A percentile compares a stretch with the other conserved stretches of the same genome.
Evolutionary conservation across 2,888 invertebrate genomes (phyloP).

Genomic region (Xiphydria camelus): DNA sequence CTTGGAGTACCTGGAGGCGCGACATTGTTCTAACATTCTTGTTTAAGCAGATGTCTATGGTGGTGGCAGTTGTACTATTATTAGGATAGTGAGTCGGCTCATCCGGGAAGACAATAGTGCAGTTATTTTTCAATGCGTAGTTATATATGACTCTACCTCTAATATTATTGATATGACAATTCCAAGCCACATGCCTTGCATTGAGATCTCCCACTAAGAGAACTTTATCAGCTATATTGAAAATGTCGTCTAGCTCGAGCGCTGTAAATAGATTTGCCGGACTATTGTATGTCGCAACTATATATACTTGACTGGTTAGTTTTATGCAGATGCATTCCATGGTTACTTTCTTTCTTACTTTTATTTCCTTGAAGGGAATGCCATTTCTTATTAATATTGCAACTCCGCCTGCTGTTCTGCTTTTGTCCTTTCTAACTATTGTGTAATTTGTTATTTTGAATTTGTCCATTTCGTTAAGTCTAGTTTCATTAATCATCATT

Average conservation of each 20-base stretch:
- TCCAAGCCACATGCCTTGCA: slow-evolving; percentile 28
- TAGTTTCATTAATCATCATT: no score
- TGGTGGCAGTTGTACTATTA: slow-evolving; percentile 16
- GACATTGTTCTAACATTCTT: slow-evolving; percentile 18
- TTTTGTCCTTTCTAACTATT: no score
- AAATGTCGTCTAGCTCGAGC: slow-evolving; percentile 20
- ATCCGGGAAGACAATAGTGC: slow-evolving; percentile 21
- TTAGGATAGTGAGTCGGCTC: slow-evolving; percentile 28
- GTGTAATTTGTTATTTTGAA: no score
- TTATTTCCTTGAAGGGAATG: no score
- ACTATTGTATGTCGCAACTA: slow-evolving; percentile 23
- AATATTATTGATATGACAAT: slow-evolving; percentile 24
- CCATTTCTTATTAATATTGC: no score
- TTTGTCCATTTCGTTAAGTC: no score
- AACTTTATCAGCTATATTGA: slow-evolving; percentile 19
- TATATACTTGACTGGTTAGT: slow-evolving; percentile 15
- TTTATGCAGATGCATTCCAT: slow-evolving; percentile 20
- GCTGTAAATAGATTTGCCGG: slow-evolving; percentile 18
- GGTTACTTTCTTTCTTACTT: no score
- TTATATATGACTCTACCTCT: slow-evolving; percentile 23
- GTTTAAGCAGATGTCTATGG: slow-evolving; percentile 19
- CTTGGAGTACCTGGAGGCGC: slow-evolving; percentile 7
- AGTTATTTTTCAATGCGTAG: slow-evolving; percentile 23
- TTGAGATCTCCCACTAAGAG: slow-evolving; percentile 32
- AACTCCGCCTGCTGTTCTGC: no score